A percentile compares a stretch with the other conserved stretches of the same genome.
Conservation (phyloP, 1,140 invertebrate genomes). For the Thaumetopoea pityocampa region DNA sequence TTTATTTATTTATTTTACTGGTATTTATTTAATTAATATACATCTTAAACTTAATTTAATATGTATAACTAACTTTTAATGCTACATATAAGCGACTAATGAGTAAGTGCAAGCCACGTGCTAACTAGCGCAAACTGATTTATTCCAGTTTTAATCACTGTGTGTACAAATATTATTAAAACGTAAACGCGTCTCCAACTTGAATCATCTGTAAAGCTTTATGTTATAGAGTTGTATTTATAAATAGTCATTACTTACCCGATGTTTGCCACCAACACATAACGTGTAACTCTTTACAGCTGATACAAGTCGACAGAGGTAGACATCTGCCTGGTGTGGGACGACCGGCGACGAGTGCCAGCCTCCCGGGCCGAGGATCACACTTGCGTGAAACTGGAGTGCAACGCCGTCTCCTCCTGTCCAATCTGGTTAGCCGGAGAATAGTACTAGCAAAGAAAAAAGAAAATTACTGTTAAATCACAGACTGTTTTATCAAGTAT, state of each 20-base stretch:
- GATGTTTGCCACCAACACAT: neutral
- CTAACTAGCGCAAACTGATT: too few species aligned
- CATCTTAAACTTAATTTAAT: too few species aligned
- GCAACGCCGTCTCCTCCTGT: conserved; percentile 82
- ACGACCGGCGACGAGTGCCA: conserved; percentile 42
- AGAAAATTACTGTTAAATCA: neutral
- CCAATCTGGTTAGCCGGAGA: conserved; percentile 84
- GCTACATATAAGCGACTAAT: too few species aligned
- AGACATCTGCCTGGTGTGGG: conserved; percentile 48
- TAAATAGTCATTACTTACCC: neutral
- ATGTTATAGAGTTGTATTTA: neutral
- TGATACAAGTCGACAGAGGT: conserved; percentile 64
- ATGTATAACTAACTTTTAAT: too few species aligned
- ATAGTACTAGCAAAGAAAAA: conserved; percentile 83
- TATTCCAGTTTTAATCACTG: too few species aligned
- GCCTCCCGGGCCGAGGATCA: conserved; percentile 73
- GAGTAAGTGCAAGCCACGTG: too few species aligned
- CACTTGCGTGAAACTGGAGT: conserved; percentile 88
- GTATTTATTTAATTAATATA: too few species aligned
- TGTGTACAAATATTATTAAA: too few species aligned
- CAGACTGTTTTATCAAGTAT: neutral
- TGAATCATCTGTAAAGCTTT: too few species aligned
- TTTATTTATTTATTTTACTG: too few species aligned
- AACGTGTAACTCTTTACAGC: conserved; percentile 42
- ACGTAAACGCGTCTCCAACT: too few species aligned